Evolutionary conservation across 2,888 invertebrate species (phyloP), one percentile per base, ranked within the genome.

Genomic region (Biston stratarius): DNA sequence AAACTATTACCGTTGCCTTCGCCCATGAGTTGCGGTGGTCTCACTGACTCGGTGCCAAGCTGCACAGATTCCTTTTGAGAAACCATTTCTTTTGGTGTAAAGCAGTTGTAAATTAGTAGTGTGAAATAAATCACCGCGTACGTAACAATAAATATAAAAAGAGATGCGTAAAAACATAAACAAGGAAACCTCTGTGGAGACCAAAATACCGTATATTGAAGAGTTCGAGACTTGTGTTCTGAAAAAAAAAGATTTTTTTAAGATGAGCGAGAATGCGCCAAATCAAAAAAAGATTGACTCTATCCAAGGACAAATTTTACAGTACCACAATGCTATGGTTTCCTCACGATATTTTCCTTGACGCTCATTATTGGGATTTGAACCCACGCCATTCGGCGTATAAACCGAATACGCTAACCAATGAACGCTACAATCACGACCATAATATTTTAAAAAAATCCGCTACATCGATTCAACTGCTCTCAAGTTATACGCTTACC

Each of bases 181-280:
- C 95, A 95, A 0, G 93, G 89, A 81, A 97, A 97, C 79, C 97
- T 94, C 70, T 94, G 92, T 59, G 97, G 96, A 44, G 96, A 95
- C 97, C 97, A 97, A 64, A 97, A 92, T 42, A 97, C 96, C 14
- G 96, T 95, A 86, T 97, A 97, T 61, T 94, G 94, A 74, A 96
- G 77, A 42, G 91, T 86, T 73, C 94, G 93, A 69, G 94, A 94
- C 83, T 89, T 87, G 72, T 92, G 91, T 10, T 44, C 34, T n/a
- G 40, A 15, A 55, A 48, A 15, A 15, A 6, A 9, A 48, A 15
- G n/a, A n/a, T n/a, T n/a, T n/a, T n/a, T n/a, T n/a, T n/a, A n/a
- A n/a, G n/a, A n/a, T n/a, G n/a, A n/a, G n/a, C n/a, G n/a, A n/a
- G n/a, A n/a, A n/a, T n/a, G n/a, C n/a, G n/a, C n/a, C n/a, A n/a